Conservation (phyloP, 2,113 vertebrate species). For the Mugil cephalus region DNA sequence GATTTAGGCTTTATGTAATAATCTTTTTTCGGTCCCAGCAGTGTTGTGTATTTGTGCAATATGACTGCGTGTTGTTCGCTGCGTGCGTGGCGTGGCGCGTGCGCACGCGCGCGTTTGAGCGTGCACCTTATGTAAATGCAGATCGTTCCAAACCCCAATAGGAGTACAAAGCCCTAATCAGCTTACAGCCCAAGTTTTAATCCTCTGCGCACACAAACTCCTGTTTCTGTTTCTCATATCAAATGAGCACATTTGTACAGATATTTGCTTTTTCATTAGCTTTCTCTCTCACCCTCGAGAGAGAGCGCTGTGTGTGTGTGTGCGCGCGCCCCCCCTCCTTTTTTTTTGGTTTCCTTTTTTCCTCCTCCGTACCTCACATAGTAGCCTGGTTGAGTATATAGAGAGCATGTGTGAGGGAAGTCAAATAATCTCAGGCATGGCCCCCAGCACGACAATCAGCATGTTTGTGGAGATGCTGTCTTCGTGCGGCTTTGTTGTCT, state of each 20-base stretch:
- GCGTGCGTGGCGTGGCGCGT: conserved; percentile 13
- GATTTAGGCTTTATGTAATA: conserved; percentile 76
- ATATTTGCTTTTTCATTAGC: conserved; percentile 66
- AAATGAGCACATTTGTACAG: conserved; percentile 69
- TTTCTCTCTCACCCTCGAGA: conserved; percentile 27
- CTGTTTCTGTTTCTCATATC: conserved; percentile 74
- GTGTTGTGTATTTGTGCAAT: conserved; percentile 47
- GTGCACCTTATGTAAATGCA: conserved; percentile 78
- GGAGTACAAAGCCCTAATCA: conserved; percentile 80
- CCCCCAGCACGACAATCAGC: conserved; percentile 41
- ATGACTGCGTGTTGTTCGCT: conserved; percentile 18
- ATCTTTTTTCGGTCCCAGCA: conserved; percentile 56
- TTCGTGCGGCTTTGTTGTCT: conserved; percentile 31
- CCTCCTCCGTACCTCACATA: background rate
- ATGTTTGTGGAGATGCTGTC: conserved; percentile 35
- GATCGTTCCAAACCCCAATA: conserved; percentile 72
- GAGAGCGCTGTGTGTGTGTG: conserved; percentile 30
- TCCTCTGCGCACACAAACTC: conserved; percentile 74
- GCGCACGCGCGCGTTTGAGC: conserved; percentile 31
- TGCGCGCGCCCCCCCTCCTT: background rate
- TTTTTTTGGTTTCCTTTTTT: rapidly evolving
- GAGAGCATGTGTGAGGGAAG: conserved; percentile 20
- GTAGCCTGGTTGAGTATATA: conserved; percentile 4
- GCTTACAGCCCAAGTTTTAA: conserved; percentile 79
- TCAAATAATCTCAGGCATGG: conserved; percentile 20